Conservation (phyloP, 2,888 invertebrate species). For the Chrysolina oricalcia region DNA sequence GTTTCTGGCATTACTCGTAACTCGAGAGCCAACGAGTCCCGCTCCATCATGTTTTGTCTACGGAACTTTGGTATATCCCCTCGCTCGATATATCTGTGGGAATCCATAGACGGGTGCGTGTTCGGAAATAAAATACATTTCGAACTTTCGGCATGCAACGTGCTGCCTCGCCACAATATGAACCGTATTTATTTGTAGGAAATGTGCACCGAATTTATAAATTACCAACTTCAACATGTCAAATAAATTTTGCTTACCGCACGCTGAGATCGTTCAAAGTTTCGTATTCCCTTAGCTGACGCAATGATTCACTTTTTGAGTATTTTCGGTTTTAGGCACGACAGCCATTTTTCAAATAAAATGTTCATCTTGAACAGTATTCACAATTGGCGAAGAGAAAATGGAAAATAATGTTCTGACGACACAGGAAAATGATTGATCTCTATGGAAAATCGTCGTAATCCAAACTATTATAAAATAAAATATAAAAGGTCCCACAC, state of each 20-base stretch:
- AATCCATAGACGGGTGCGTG: constrained; percentile 54
- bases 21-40: neutral
- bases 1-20: neutral
- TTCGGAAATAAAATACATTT: constrained; percentile 57
- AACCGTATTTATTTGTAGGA: constrained; percentile 52
- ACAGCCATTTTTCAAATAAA: neutral
- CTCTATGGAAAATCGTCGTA: too few species aligned
- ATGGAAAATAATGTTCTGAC: too few species aligned
- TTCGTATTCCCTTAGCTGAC: constrained; percentile 34
- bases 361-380: too few species aligned
- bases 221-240: constrained; percentile 47
- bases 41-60: constrained; percentile 55
- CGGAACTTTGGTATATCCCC: constrained; percentile 50
- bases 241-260: constrained; percentile 49
- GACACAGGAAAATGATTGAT: too few species aligned
- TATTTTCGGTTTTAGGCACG: neutral
- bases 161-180: constrained; percentile 50
- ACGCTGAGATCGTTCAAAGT: constrained; percentile 42
- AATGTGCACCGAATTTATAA: constrained; percentile 52
- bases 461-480: too few species aligned
- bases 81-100: constrained; percentile 46
- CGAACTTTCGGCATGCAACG: constrained; percentile 52
- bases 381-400: too few species aligned
- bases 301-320: neutral
- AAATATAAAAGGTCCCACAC: too few species aligned